Conservation (phyloP, 1,140 invertebrate genomes). For the Cyphomyrmex costatus region DNA sequence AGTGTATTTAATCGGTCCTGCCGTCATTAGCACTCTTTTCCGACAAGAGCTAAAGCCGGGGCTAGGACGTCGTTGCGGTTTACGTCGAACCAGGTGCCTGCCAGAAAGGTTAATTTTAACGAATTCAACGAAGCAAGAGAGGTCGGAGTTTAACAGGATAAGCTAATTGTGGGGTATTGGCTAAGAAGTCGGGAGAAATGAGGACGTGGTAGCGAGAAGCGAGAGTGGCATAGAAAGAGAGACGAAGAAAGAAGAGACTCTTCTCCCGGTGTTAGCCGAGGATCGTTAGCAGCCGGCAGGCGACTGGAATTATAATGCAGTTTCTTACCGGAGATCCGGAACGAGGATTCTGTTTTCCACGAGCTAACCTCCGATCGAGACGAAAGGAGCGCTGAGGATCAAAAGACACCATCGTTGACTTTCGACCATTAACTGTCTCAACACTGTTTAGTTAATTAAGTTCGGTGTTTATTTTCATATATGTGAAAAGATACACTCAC, state of each 20-base stretch:
- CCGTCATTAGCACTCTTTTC: conserved; percentile 72
- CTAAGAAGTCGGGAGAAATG: conserved; percentile 84
- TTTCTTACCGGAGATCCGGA: conserved; percentile 80
- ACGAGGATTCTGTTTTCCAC: conserved; percentile 65
- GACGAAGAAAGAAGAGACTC: conserved; percentile 70
- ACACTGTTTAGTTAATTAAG: not conserved
- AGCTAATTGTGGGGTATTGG: conserved; percentile 87
- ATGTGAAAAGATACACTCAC: not conserved
- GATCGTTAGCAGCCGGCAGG: conserved; percentile 85
- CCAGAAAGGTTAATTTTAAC: conserved; percentile 85
- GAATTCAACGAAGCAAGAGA: conserved; percentile 84
- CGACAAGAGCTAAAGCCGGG: conserved; percentile 63
- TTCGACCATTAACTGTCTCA: not conserved
- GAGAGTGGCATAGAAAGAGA: conserved; percentile 63
- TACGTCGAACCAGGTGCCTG: conserved; percentile 75
- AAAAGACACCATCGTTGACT: conserved; percentile 1
- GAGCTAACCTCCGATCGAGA: conserved; percentile 55
- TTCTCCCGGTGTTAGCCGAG: conserved; percentile 78
- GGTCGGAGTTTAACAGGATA: conserved; percentile 86
- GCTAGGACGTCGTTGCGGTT: conserved; percentile 69
- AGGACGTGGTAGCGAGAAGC: conserved; percentile 69
- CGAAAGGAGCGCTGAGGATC: conserved; percentile 28
- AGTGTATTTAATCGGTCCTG: conserved; percentile 57
- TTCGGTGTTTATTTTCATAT: not conserved
- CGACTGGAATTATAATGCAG: conserved; percentile 86